Percentiles rank a stretch among this genome's conserved stretches.
Conservation (phyloP, 1,140 invertebrate genomes). For the Cardiocondyla obscurior region DNA sequence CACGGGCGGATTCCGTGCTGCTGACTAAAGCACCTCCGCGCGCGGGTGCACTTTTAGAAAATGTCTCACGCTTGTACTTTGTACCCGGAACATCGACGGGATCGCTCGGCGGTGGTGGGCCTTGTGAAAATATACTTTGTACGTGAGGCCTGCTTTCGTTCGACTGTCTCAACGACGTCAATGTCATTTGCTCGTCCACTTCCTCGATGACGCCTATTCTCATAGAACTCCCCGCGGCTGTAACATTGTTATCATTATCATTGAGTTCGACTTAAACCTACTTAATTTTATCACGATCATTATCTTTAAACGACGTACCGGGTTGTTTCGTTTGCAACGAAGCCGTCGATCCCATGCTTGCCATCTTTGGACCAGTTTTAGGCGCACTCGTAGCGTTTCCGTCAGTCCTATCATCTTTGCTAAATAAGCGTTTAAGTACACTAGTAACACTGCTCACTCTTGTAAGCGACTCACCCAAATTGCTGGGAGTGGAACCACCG, state of each 20-base stretch:
- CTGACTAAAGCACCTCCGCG: not conserved
- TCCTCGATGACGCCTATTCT: conserved; percentile 90
- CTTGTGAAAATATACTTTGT: conserved; percentile 81
- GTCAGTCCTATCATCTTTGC: conserved; percentile 86
- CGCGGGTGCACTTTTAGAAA: conserved; percentile 78
- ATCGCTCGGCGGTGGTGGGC: conserved; percentile 78
- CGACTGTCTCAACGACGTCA: conserved; percentile 87
- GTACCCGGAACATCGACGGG: conserved; percentile 79
- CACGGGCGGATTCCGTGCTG: not conserved
- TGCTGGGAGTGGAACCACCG: conserved; percentile 78
- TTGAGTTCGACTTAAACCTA: not conserved
- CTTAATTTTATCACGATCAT: not conserved
- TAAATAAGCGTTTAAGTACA: conserved; percentile 90
- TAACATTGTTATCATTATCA: not conserved
- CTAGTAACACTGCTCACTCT: conserved; percentile 89
- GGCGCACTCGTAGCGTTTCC: conserved; percentile 63
- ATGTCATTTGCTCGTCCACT: conserved; percentile 91
- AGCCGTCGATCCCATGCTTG: conserved; percentile 75
- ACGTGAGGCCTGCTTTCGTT: conserved; percentile 84
- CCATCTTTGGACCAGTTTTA: conserved; percentile 77
- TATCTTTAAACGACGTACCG: conserved; percentile 62
- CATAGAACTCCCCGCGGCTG: conserved; percentile 85
- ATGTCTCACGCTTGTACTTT: conserved; percentile 84
- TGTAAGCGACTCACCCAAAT: conserved; percentile 86
- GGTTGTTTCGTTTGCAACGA: conserved; percentile 77